A percentile compares a stretch with the other conserved stretches of the same genome.
phyloP scores from a whole-genome alignment of 2,797 vertebrate genomes.

The Sebastes trivittatus region DNA sequence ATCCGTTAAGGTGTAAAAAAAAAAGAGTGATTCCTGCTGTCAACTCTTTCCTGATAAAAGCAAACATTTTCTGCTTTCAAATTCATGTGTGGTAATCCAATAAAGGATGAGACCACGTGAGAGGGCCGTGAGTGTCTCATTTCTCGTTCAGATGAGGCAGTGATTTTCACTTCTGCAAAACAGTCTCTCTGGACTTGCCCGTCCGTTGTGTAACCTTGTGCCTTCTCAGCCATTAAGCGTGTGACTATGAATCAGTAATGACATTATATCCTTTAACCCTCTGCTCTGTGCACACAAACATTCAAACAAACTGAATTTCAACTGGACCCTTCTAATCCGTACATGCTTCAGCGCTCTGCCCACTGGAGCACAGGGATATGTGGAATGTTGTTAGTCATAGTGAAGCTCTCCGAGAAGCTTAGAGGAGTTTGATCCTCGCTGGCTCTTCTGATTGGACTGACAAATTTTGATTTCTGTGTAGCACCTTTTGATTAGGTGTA shows the following conservation, averaged over 20 bases:
- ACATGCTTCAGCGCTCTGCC: conserved; percentile 65
- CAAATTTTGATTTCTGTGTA: conserved; percentile 46
- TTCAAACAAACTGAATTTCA: conserved; percentile 68
- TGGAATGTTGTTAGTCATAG: conserved; percentile 77
- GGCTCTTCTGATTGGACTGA: conserved; percentile 60
- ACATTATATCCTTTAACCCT: conserved; percentile 79
- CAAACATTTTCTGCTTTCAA: conserved; percentile 54
- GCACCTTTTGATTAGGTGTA: conserved; percentile 33
- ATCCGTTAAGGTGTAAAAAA: conserved; percentile 49
- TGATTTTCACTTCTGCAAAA: conserved; percentile 42
- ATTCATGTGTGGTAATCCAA: conserved; percentile 63
- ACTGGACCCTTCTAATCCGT: conserved; percentile 61
- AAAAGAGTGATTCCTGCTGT: conserved; percentile 56
- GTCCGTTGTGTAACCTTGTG: conserved; percentile 76
- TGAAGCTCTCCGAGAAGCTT: conserved; percentile 67
- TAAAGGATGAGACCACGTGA: conserved; percentile 50
- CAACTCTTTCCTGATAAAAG: conserved; percentile 51
- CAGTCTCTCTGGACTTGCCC: conserved; percentile 45
- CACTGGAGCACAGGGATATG: conserved; percentile 68
- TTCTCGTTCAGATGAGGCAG: conserved; percentile 46
- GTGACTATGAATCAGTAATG: conserved; percentile 84
- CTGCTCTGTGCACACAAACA: conserved; percentile 62
- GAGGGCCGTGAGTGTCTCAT: conserved; percentile 46
- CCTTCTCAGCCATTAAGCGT: conserved; percentile 80
- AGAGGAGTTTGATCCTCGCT: conserved; percentile 57